Base-by-base conservation (phyloP, 1,140 invertebrate genomes). In the Drosophila virilis region DNA sequence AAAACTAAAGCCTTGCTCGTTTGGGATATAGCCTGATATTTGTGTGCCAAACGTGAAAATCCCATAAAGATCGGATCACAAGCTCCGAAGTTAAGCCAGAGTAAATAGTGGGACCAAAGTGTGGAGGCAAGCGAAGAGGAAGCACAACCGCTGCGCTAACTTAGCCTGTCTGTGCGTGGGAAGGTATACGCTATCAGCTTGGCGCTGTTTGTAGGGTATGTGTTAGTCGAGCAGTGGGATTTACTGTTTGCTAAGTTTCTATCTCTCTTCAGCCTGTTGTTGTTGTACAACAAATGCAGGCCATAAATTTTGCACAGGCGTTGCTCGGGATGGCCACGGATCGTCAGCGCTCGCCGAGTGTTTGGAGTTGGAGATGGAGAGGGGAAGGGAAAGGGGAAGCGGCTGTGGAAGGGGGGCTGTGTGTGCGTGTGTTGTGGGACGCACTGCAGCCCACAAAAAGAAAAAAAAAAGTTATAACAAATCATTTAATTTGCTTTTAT, bases 401-500 rank as follows among this genome's bases (percentile, higher is more conserved):
- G 17, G 17, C 17, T 1, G 17, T 17, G 17, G 17, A 17, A 17
- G 17, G 17, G 17, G 17, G 17, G 17, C 17, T 8, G 51, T 9
- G 15, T 1, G 8, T 6, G 6, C 4, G 61, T 33, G 4, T 5
- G 38, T 22, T 8, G 12, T 9, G 35, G n/a, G 28, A 43, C 55
- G 42, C 32, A 59, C 54, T 66, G 62, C 62, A 67, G 54, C 10
- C 15, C 35, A 48, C 59, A 59, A 73, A 28, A 28, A 28, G 6
- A 28, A 28, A 28, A 28, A 5, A 73, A 82, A 48, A 61, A 48
- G 58, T 46, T 61, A 52, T 55, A 78, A 51, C 60, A 66, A 62
- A 79, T 66, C 50, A 80, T 77, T 84, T 77, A 64, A 74, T 84
- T 73, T 84, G 45, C 55, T 59, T 73, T 83, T 68, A 51, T 83